Evolutionary conservation across 2,888 invertebrate genomes (phyloP).

Genomic region (Diachrysia chrysitis): DNA sequence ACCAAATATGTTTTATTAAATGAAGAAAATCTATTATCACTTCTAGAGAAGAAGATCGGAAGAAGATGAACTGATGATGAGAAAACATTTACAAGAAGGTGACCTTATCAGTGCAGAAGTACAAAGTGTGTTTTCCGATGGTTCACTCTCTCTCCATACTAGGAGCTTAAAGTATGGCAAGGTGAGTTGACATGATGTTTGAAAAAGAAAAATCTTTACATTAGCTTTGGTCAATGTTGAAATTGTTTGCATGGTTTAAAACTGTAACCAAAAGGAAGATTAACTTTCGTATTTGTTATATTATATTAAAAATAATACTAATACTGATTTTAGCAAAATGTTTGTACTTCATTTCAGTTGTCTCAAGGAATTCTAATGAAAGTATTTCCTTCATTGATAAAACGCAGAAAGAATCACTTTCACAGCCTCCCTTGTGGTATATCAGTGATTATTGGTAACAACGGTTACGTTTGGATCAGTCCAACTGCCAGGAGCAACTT

Average conservation of each 20-base stretch:
- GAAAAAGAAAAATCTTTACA: no score
- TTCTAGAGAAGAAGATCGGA: constrained; percentile 94
- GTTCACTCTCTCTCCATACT: constrained; percentile 97
- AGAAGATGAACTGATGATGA: constrained; percentile 99
- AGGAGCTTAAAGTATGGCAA: constrained; percentile 99
- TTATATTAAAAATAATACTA: no score
- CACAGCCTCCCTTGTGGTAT: constrained; percentile 97
- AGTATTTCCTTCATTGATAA: constrained; percentile 97
- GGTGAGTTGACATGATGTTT: constrained; percentile 78
- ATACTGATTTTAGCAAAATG: no score
- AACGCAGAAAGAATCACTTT: constrained; percentile 98
- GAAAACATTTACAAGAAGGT: constrained; percentile 97
- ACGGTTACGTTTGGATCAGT: constrained; percentile 98
- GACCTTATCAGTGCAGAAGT: constrained; percentile 99
- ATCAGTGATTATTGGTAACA: constrained; percentile 97
- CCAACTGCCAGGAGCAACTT: constrained; percentile 86
- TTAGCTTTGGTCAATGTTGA: background rate
- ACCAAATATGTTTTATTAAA: background rate
- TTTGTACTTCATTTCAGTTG: constrained; percentile 85
- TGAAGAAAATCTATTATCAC: background rate
- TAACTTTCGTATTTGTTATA: no score
- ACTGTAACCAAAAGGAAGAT: no score
- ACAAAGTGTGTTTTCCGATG: constrained; percentile 97
- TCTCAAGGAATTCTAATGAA: constrained; percentile 96
- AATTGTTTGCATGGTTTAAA: no score